Evolutionary conservation across 2,797 vertebrate genomes (phyloP).

Genomic region (Gorsachius magnificus): DNA sequence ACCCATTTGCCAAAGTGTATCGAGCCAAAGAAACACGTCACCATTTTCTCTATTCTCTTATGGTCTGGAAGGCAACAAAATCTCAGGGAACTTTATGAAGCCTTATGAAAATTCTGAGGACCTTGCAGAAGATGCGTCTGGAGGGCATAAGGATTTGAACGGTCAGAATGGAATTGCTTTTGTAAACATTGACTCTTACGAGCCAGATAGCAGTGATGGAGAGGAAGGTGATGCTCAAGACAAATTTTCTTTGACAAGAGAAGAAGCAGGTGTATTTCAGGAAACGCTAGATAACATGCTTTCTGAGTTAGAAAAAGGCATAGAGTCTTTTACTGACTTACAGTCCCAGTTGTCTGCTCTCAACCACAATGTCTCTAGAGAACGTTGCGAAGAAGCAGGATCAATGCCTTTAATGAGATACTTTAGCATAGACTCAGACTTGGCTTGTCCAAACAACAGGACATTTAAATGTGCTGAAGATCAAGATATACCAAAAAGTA

Average conservation of each 20-base stretch:
- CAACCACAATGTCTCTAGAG: neutral
- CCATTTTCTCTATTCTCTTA: neutral
- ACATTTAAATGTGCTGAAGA: slow-evolving; percentile 33
- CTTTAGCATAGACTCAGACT: slow-evolving; percentile 9
- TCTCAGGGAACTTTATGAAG: neutral
- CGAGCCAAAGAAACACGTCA: slow-evolving; percentile 15
- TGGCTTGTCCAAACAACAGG: neutral
- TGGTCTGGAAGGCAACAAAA: slow-evolving; percentile 42
- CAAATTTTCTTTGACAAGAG: slow-evolving; percentile 26
- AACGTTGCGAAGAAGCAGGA: slow-evolving; percentile 54
- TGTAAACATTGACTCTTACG: slow-evolving; percentile 75
- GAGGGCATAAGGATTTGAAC: neutral
- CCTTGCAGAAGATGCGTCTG: neutral
- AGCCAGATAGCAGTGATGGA: slow-evolving; percentile 74
- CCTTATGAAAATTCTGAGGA: slow-evolving; percentile 19
- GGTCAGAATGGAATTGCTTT: slow-evolving; percentile 68
- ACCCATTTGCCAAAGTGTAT: neutral
- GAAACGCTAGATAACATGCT: slow-evolving; percentile 58
- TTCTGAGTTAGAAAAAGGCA: slow-evolving; percentile 62
- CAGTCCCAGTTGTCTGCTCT: slow-evolving; percentile 21
- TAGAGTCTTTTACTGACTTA: slow-evolving; percentile 46
- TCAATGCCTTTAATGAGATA: slow-evolving; percentile 25
- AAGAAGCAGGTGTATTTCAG: slow-evolving; percentile 40
- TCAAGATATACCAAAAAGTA: slow-evolving; percentile 10
- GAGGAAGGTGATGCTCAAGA: slow-evolving; percentile 63